These are phyloP conservation scores for Sebastes melanostomus DNA, from an alignment of 2,797 vertebrate species.

Conservation along the genomic window DNA sequence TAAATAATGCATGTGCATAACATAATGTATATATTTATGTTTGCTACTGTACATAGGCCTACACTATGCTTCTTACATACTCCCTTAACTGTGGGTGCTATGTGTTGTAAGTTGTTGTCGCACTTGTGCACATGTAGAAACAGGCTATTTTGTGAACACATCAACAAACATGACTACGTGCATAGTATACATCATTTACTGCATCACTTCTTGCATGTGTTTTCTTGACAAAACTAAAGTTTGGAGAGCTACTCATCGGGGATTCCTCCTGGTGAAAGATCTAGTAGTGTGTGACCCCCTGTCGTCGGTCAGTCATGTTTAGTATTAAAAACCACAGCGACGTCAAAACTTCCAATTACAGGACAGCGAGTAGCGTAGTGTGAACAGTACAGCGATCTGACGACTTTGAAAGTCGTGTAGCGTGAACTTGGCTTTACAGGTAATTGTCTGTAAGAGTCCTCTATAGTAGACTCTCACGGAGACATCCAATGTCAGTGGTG, in stretches of 20 bases:
- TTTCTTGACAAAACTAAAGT: not conserved
- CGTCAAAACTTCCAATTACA: not conserved
- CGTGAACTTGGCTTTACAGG: not conserved
- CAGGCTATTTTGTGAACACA: too few relatives aligned
- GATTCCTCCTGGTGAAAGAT: not conserved
- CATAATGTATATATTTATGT: not conserved
- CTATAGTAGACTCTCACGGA: not conserved
- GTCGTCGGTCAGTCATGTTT: not conserved
- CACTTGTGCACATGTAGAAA: too few relatives aligned
- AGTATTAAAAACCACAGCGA: not conserved
- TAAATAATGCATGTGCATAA: not conserved
- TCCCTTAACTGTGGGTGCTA: not conserved
- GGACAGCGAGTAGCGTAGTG: not conserved
- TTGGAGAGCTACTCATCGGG: not conserved
- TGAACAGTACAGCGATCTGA: not conserved
- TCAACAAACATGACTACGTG: too few relatives aligned
- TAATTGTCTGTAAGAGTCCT: not conserved
- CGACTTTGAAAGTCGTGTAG: not conserved
- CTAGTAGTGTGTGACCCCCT: not conserved
- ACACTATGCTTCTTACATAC: not conserved
- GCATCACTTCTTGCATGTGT: not conserved
- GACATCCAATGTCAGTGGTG: conserved; percentile 24
- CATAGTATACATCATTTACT: not conserved
- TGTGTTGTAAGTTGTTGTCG: too few relatives aligned
- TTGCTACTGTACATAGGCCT: not conserved